Evolutionary conservation across 2,113 vertebrate species (phyloP), one percentile per base, ranked within the genome.

Genomic region (Pseudorectes ferrugineus): DNA sequence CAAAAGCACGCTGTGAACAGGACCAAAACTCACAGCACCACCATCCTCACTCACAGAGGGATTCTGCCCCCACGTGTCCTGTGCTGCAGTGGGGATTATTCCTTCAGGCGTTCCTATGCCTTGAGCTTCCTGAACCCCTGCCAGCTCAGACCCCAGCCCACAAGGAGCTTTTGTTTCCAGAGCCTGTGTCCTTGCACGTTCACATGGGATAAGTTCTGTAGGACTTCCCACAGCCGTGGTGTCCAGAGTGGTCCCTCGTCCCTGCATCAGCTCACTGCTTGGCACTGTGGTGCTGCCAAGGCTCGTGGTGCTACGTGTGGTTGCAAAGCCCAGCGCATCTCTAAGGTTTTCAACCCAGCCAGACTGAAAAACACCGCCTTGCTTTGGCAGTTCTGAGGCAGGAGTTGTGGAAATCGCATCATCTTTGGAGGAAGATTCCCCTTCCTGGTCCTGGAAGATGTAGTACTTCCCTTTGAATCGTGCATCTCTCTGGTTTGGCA

Each of bases 401-500:
- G 57, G 17, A 36, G 49, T 6, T 57, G 18, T 40, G 55, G 52
- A 52, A 74, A 25, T 20, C 0, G 1, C 19, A 18, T 29, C 48
- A 28, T 18, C 48, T 86, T 36, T 33, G 36, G 75, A 43, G 38
- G 62, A 54, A 61, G 45, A 45, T 4, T 58, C 35, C 31, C 26
- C 38, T 43, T 84, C 48, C 20, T 36, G 66, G 5, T 93, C 65
- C 23, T 49, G 66, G 45, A 96, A 96, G 84, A 95, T 33, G 57
- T 93, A 95, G 73, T 94, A 97, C 26, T 92, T 96, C n/a, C 85
- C 96, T 75, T 70, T 82, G 67, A 97, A 97, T 4, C 3, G 31
- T 13, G 7, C 76, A 31, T 51, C 55, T 14, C 29, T 85, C 45
- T 3, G 14, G n/a, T 43, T 35, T 23, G 26, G 35, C 58, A 88